Evolutionary conservation across 2,888 invertebrate species (phyloP).

Genomic region (Volucella bombylans): DNA sequence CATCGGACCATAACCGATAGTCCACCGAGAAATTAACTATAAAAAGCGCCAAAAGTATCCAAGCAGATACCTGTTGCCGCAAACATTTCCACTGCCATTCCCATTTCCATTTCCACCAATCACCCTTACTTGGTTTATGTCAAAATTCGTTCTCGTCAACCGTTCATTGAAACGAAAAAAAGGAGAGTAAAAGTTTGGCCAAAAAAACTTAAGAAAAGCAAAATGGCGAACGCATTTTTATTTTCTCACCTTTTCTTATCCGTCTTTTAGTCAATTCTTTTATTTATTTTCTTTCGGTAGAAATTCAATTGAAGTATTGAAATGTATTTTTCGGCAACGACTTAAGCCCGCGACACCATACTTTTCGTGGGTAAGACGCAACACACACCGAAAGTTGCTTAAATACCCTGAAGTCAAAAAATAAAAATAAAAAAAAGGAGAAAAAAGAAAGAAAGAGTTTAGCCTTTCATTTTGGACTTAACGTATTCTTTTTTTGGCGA

Average conservation of each 20-base stretch:
- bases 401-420: background rate
- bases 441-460: conserved; percentile 57
- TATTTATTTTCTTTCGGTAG: conserved; percentile 34
- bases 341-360: background rate
- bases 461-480: conserved; percentile 38
- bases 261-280: conserved; percentile 23
- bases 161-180: conserved; percentile 58
- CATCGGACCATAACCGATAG: conserved; percentile 51
- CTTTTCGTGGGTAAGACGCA: background rate
- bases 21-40: conserved; percentile 14
- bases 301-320: conserved; percentile 57
- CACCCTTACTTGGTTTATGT: conserved; percentile 30
- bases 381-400: conserved; percentile 45
- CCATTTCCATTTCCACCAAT: no score
- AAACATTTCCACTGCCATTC: background rate
- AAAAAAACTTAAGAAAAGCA: background rate
- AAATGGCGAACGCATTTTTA: conserved; percentile 16
- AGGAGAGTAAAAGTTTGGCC: conserved; percentile 59
- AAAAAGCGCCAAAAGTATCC: background rate
- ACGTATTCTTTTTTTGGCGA: conserved; percentile 27
- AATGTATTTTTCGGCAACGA: conserved; percentile 59
- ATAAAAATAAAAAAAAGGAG: background rate
- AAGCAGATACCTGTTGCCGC: conserved; percentile 2
- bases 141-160: conserved; percentile 57
- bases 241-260: conserved; percentile 40